These are phyloP conservation scores for Cottoperca gobio DNA, from an alignment of 2,797 vertebrate species.

Conservation along the genomic window DNA sequence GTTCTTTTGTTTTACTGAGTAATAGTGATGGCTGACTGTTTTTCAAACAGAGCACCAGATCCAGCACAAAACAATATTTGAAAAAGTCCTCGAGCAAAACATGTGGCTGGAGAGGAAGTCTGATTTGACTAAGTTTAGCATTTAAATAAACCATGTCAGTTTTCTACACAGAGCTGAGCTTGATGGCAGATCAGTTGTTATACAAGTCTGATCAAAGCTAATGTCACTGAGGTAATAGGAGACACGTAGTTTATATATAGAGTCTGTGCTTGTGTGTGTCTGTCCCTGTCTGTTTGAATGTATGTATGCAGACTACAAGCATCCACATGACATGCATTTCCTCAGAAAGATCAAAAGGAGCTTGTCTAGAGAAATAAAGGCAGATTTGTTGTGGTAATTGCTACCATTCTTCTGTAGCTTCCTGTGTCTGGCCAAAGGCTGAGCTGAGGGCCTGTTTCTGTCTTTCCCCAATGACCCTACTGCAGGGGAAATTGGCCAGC, in stretches of 20 bases:
- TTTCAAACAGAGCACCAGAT: slow-evolving; percentile 37
- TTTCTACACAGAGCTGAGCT: slow-evolving; percentile 35
- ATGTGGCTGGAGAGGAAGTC: slow-evolving; percentile 41
- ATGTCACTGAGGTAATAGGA: slow-evolving; percentile 39
- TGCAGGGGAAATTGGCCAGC: slow-evolving; percentile 42
- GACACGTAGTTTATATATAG: slow-evolving; percentile 24
- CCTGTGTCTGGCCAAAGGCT: slow-evolving; percentile 69
- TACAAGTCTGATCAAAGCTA: slow-evolving; percentile 43
- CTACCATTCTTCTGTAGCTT: slow-evolving; percentile 73
- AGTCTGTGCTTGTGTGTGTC: slow-evolving; percentile 5
- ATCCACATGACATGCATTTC: slow-evolving; percentile 45
- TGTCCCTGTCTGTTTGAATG: slow-evolving; percentile 20
- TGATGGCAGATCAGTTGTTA: slow-evolving; percentile 43
- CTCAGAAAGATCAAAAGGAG: slow-evolving; percentile 59
- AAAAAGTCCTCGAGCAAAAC: slow-evolving; percentile 45
- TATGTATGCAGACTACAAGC: slow-evolving; percentile 44
- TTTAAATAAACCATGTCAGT: slow-evolving; percentile 63
- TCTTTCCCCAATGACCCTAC: slow-evolving; percentile 34
- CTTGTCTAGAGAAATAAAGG: slow-evolving; percentile 60
- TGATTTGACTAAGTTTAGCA: slow-evolving; percentile 39
- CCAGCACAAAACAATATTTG: slow-evolving; percentile 34
- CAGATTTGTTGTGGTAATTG: slow-evolving; percentile 77
- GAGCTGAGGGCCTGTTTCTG: slow-evolving; percentile 49
- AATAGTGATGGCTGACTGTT: slow-evolving; percentile 22
- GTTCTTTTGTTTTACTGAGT: slow-evolving; percentile 20